phyloP scores from a whole-genome alignment of 2,797 vertebrate species.

The Pseudomugil gertrudae region DNA sequence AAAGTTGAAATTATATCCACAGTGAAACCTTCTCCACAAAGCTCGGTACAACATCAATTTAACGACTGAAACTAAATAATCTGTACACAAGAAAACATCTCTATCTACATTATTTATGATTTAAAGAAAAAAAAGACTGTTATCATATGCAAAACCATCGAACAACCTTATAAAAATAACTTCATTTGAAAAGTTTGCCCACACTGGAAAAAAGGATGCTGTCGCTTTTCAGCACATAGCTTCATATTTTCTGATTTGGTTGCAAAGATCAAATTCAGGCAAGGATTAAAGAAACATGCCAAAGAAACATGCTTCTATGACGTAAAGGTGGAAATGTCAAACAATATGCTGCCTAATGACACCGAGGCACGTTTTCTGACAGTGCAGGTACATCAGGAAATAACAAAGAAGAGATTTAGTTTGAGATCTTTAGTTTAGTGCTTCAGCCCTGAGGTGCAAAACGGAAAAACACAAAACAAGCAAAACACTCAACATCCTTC shows the following conservation, averaged over 20 bases:
- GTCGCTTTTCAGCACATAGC: slow-evolving; percentile 9
- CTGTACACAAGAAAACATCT: slow-evolving; percentile 68
- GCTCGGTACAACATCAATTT: slow-evolving; percentile 70
- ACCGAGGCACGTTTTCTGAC: slow-evolving; percentile 26
- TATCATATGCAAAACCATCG: slow-evolving; percentile 51
- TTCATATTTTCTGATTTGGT: slow-evolving; percentile 4
- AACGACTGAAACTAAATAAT: slow-evolving; percentile 60
- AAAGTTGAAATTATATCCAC: slow-evolving; percentile 76
- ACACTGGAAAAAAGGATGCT: slow-evolving; percentile 18
- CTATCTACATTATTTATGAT: slow-evolving; percentile 72
- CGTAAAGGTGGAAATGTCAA: slow-evolving; percentile 22
- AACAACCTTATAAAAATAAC: slow-evolving; percentile 15
- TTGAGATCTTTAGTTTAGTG: neutral
- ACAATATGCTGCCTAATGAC: slow-evolving; percentile 28
- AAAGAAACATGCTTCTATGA: slow-evolving; percentile 46
- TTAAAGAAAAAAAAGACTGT: slow-evolving; percentile 38
- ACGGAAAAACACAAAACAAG: neutral
- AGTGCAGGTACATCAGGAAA: slow-evolving; percentile 20
- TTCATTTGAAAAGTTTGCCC: slow-evolving; percentile 21
- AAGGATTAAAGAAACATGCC: slow-evolving; percentile 1
- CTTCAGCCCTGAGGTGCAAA: slow-evolving; percentile 1
- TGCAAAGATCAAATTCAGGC: slow-evolving; percentile 20
- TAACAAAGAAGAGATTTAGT: slow-evolving; percentile 33
- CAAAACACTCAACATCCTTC: too few species aligned
- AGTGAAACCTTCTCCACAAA: slow-evolving; percentile 43